Evolutionary conservation across 2,888 invertebrate genomes (phyloP).

Genomic region (Andrena haemorrhoa): DNA sequence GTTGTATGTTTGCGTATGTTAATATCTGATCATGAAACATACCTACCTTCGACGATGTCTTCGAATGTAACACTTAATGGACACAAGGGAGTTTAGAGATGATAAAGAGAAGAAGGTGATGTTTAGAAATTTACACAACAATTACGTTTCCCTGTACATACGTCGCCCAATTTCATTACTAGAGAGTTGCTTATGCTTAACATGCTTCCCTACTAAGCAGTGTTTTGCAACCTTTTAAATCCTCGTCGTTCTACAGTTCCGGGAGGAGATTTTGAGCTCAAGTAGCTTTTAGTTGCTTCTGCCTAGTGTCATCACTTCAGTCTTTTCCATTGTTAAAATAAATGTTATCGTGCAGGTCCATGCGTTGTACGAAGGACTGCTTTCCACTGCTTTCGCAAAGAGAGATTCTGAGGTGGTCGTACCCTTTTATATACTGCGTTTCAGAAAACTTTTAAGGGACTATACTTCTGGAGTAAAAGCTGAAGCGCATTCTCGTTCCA

Average conservation of each 20-base stretch:
- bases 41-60: not conserved
- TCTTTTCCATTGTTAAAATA: not conserved
- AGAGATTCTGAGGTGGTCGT: not conserved
- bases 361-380: not conserved
- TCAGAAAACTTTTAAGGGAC: too few relatives aligned
- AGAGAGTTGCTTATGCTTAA: too few relatives aligned
- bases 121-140: not conserved
- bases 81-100: not conserved
- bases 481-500: too few relatives aligned
- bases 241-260: conserved; percentile 15
- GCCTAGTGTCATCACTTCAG: not conserved
- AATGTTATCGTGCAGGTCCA: not conserved
- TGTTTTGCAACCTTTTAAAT: conserved; percentile 8
- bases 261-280: not conserved
- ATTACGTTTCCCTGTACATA: not conserved
- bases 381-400: not conserved
- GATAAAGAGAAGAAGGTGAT: not conserved
- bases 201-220: not conserved
- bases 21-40: not conserved
- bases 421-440: too few relatives aligned
- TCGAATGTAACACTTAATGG: not conserved
- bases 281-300: not conserved
- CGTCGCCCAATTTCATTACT: conserved; percentile 25
- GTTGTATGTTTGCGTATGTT: too few relatives aligned
- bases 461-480: too few relatives aligned